phyloP scores from a whole-genome alignment of 2,888 invertebrate species.

The Stramonita haemastoma region DNA sequence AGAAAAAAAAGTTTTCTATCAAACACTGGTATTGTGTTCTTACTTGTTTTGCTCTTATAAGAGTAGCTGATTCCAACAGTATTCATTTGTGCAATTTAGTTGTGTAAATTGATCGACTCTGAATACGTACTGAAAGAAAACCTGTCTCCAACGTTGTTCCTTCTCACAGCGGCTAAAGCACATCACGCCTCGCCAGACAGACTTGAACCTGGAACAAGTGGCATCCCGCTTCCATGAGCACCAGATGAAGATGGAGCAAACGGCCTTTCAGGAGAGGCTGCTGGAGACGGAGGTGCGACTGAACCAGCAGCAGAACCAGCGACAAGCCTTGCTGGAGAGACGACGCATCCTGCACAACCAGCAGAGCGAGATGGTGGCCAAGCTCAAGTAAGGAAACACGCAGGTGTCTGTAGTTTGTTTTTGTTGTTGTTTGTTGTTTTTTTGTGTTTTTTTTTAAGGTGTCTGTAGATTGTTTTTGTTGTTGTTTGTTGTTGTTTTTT shows the following conservation, averaged over 20 bases:
- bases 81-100: too few relatives aligned
- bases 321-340: conserved; percentile 68
- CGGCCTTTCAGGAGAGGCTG: conserved; percentile 73
- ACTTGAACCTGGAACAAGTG: conserved; percentile 73
- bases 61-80: too few relatives aligned
- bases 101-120: too few relatives aligned
- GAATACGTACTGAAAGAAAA: neutral
- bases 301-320: conserved; percentile 67
- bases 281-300: conserved; percentile 70
- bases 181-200: conserved; percentile 76
- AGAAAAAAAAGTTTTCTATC: too few relatives aligned
- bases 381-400: conserved; percentile 71
- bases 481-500: too few relatives aligned
- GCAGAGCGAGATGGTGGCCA: conserved; percentile 76
- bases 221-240: conserved; percentile 73
- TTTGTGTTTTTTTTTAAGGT: too few relatives aligned
- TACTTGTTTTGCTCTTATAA: too few relatives aligned
- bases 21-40: too few relatives aligned
- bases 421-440: too few relatives aligned
- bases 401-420: neutral
- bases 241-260: conserved; percentile 74
- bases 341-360: conserved; percentile 67
- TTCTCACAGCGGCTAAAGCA: conserved; percentile 72
- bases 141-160: neutral
- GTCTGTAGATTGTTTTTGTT: too few relatives aligned